Evolutionary conservation across 1,140 invertebrate genomes (phyloP).

Genomic region (Macrobrachium nipponense): DNA sequence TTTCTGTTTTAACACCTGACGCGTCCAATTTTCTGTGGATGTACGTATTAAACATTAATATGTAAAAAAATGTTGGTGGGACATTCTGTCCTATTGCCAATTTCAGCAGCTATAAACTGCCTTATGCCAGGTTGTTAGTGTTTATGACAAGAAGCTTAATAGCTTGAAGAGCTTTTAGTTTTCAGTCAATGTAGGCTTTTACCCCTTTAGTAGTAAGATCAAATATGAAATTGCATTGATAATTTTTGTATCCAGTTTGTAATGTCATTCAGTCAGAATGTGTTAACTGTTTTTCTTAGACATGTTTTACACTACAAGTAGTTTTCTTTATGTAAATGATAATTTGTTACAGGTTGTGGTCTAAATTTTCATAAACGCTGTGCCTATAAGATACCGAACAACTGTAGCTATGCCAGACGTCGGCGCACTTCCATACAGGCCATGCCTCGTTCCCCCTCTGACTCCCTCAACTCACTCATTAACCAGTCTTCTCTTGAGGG

Average conservation of each 20-base stretch:
- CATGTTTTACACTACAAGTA: background rate
- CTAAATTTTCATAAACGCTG: slow-evolving; percentile 99
- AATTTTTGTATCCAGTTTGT: too few relatives aligned
- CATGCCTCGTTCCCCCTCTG: slow-evolving; percentile 55
- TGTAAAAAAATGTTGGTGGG: too few relatives aligned
- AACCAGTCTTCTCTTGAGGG: slow-evolving; percentile 48
- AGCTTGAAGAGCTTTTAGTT: too few relatives aligned
- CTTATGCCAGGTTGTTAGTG: background rate
- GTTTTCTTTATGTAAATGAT: slow-evolving; percentile 26
- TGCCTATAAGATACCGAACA: slow-evolving; percentile 98
- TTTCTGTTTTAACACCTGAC: too few relatives aligned
- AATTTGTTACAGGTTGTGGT: slow-evolving; percentile 83
- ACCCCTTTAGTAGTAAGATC: background rate
- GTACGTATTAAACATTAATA: too few relatives aligned
- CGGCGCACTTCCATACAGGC: slow-evolving; percentile 52
- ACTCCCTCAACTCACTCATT: slow-evolving; percentile 51
- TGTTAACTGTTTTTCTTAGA: background rate
- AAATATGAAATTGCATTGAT: background rate
- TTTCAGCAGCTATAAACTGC: background rate
- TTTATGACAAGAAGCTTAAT: too few relatives aligned
- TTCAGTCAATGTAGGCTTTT: background rate
- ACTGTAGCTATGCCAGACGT: slow-evolving; percentile 91
- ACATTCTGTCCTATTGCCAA: background rate
- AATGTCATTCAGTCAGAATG: background rate
- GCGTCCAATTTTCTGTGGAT: too few relatives aligned